phyloP scores from a whole-genome alignment of 1,140 invertebrate species.

The Galendromus occidentalis region DNA sequence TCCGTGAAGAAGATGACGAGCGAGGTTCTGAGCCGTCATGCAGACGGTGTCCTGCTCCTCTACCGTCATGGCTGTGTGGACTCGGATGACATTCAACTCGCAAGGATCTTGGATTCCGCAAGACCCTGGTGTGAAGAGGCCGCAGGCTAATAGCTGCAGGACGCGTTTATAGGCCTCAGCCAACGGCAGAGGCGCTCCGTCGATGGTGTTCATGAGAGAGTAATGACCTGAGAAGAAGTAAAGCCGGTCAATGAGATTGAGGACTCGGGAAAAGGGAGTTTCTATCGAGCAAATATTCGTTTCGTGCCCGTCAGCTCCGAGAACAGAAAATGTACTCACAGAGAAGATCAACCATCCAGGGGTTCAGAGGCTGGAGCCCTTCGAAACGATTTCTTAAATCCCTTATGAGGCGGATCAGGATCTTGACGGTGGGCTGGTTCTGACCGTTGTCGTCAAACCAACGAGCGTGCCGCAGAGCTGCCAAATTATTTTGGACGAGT shows the following conservation, averaged over 20 bases:
- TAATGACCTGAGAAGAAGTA: constrained; percentile 52
- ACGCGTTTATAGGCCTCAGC: constrained; percentile 65
- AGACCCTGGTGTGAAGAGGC: constrained; percentile 81
- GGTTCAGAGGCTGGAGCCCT: constrained; percentile 67
- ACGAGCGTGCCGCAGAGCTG: constrained; percentile 73
- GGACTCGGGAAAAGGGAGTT: no score
- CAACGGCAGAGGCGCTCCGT: constrained; percentile 70
- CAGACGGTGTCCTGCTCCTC: constrained; percentile 86
- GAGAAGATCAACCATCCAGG: constrained; percentile 89
- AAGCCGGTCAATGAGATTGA: constrained; percentile 10
- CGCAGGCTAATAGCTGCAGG: constrained; percentile 74
- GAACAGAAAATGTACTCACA: constrained; percentile 26
- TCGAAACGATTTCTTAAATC: constrained; percentile 73
- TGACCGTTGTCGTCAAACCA: constrained; percentile 98
- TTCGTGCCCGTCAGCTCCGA: constrained; percentile 1
- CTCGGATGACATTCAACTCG: constrained; percentile 63
- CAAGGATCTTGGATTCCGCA: constrained; percentile 84
- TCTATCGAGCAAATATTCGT: no score
- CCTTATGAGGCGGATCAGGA: constrained; percentile 70
- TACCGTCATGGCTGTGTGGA: constrained; percentile 74
- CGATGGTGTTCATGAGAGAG: constrained; percentile 88
- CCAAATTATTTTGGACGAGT: constrained; percentile 64
- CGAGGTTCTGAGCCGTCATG: constrained; percentile 65
- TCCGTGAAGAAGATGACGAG: constrained; percentile 70
- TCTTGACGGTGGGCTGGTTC: constrained; percentile 79